These are phyloP conservation scores for Aplocera efformata DNA, from an alignment of 2,888 invertebrate species.

Conservation along the genomic window DNA sequence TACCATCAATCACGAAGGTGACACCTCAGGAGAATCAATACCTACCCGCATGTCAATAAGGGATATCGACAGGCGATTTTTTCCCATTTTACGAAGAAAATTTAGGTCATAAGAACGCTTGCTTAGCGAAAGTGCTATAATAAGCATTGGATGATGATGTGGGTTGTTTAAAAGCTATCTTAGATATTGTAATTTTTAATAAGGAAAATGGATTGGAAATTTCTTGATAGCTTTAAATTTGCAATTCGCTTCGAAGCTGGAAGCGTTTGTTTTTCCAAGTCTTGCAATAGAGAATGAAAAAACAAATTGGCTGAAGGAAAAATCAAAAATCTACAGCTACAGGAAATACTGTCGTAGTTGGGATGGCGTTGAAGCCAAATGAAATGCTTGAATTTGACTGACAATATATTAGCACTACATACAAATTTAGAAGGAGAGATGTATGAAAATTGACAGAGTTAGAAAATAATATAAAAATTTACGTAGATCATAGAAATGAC, in stretches of 20 bases:
- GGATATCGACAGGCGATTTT: slow-evolving; percentile 6
- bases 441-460: too few relatives aligned
- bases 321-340: too few relatives aligned
- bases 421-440: too few relatives aligned
- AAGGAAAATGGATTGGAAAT: slow-evolving; percentile 5
- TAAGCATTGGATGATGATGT: slow-evolving; percentile 9
- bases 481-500: too few relatives aligned
- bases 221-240: neutral
- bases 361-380: too few relatives aligned
- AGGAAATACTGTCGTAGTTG: too few relatives aligned
- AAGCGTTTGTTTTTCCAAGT: neutral
- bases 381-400: too few relatives aligned
- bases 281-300: neutral
- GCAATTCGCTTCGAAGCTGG: neutral
- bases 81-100: neutral
- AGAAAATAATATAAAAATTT: too few relatives aligned
- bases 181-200: slow-evolving; percentile 8
- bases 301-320: too few relatives aligned
- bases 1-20: slow-evolving; percentile 9
- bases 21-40: slow-evolving; percentile 6
- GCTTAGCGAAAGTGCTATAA: neutral
- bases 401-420: too few relatives aligned
- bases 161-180: slow-evolving; percentile 3
- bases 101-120: neutral
- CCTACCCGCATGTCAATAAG: slow-evolving; percentile 5